phyloP scores from a whole-genome alignment of 2,113 vertebrate species.

The Oceanodroma tethys region DNA sequence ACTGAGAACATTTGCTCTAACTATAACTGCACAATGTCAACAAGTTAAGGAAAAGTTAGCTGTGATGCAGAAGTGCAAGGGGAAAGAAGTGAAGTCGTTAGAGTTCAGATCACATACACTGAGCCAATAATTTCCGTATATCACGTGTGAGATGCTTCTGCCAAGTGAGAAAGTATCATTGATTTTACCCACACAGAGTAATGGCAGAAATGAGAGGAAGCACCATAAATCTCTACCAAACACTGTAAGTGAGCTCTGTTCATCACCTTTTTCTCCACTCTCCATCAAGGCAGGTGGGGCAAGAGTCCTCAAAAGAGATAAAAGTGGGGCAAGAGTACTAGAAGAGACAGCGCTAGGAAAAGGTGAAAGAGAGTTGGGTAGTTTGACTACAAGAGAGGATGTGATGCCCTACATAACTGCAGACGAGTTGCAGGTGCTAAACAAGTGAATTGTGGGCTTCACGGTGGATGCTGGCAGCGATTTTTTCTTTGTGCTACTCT shows the following conservation, averaged over 20 bases:
- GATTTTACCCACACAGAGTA: not conserved
- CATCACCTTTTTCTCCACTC: not conserved
- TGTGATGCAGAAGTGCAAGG: not conserved
- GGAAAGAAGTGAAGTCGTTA: not conserved
- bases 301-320: not conserved
- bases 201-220: not conserved
- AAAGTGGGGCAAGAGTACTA: not conserved
- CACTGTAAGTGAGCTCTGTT: not conserved
- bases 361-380: not conserved
- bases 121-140: not conserved
- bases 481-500: not conserved
- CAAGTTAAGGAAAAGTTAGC: not conserved
- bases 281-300: not conserved
- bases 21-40: not conserved
- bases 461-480: not conserved
- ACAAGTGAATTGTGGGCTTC: not conserved
- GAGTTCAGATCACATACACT: not conserved
- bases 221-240: not conserved
- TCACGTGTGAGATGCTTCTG: not conserved
- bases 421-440: not conserved
- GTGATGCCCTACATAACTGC: not conserved
- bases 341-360: not conserved
- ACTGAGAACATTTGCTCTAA: not conserved
- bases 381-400: not conserved
- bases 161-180: conserved; percentile 2